Conservation (phyloP, 2,797 vertebrate genomes). For the Morelia viridis region DNA sequence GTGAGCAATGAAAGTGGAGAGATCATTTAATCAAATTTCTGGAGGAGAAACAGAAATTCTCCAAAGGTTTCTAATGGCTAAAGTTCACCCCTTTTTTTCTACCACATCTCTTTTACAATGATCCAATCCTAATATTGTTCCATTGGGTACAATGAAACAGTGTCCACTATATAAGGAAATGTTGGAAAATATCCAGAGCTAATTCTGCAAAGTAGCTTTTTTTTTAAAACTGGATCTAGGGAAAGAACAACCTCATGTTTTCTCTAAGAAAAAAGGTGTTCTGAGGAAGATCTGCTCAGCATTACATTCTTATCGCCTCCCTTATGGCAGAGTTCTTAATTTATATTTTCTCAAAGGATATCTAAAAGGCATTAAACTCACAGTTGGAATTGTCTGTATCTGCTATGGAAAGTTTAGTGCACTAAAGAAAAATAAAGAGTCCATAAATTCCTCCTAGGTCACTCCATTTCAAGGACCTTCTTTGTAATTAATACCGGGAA, state of each 20-base stretch:
- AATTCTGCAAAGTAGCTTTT: not conserved
- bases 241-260: not conserved
- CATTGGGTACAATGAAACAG: not conserved
- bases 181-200: not conserved
- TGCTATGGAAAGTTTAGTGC: conserved; percentile 31
- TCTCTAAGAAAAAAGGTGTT: not conserved
- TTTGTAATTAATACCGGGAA: conserved; percentile 56
- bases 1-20: not conserved
- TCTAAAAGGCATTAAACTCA: conserved; percentile 28
- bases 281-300: conserved; percentile 12
- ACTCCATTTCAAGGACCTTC: conserved; percentile 6
- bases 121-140: not conserved
- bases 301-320: conserved; percentile 17
- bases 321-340: conserved; percentile 25
- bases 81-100: not conserved
- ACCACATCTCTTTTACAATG: not conserved
- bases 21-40: not conserved
- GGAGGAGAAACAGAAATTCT: not conserved
- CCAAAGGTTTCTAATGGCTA: not conserved
- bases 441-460: not conserved
- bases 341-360: conserved; percentile 49
- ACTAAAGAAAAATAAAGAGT: conserved; percentile 20
- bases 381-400: conserved; percentile 23
- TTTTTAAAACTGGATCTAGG: not conserved
- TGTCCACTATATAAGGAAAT: not conserved